Percentiles rank a stretch among this genome's conserved stretches.
These are phyloP conservation scores for Plagiodera versicolora DNA, from an alignment of 2,888 invertebrate genomes.

Conservation along the genomic window DNA sequence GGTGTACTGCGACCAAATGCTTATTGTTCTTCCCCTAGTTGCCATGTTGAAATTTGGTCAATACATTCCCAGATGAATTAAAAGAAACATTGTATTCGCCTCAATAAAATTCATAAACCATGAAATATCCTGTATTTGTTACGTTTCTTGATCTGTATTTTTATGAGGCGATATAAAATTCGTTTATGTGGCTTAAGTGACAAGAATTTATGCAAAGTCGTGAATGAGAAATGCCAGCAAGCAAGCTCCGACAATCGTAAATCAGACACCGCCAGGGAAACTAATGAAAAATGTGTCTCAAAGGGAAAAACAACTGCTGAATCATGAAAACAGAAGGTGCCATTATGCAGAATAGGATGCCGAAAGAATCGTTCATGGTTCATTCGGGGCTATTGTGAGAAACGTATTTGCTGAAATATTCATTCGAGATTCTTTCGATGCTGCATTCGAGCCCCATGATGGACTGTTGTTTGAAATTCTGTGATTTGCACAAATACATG, in stretches of 20 bases:
- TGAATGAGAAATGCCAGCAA: constrained; percentile 36
- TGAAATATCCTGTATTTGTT: constrained; percentile 32
- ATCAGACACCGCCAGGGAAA: constrained; percentile 39
- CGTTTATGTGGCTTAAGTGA: constrained; percentile 42
- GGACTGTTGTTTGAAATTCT: no score
- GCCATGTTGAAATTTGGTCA: no score
- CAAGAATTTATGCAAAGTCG: constrained; percentile 41
- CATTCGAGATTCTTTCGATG: neutral
- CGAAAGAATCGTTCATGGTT: constrained; percentile 15
- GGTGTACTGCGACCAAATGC: no score
- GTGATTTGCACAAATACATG: no score
- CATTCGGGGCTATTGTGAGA: constrained; percentile 11
- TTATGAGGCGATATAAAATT: constrained; percentile 39
- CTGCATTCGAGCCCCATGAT: neutral
- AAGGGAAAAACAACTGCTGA: constrained; percentile 33
- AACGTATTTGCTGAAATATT: constrained; percentile 6
- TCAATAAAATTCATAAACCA: constrained; percentile 10
- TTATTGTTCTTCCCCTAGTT: no score
- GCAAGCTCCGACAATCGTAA: constrained; percentile 39
- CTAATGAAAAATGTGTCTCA: constrained; percentile 44
- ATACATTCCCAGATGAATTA: no score
- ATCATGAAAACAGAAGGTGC: constrained; percentile 32
- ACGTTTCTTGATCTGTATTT: constrained; percentile 35
- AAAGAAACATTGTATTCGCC: neutral
- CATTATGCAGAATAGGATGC: constrained; percentile 21